These are phyloP conservation scores for Mormyrus lacerda DNA, from an alignment of 2,113 vertebrate genomes.

Conservation along the genomic window DNA sequence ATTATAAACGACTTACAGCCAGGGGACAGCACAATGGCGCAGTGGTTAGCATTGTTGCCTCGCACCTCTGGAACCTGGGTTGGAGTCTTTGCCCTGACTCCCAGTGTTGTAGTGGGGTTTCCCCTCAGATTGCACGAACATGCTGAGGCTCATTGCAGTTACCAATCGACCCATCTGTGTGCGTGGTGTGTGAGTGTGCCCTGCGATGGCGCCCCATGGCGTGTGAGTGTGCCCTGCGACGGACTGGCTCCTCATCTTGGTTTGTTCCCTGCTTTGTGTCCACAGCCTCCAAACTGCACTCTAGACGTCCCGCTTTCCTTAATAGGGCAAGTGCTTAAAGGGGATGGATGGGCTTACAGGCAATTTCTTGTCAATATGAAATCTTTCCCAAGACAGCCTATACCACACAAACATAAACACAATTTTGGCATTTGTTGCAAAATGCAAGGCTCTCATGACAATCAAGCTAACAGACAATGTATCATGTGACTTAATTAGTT, in stretches of 20 bases:
- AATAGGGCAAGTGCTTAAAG: not conserved
- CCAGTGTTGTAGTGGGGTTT: not conserved
- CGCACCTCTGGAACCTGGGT: not conserved
- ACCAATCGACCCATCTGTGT: no score
- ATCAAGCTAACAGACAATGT: not conserved
- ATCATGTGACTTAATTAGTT: not conserved
- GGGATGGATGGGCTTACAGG: not conserved
- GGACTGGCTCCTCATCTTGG: not conserved
- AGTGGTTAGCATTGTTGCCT: not conserved
- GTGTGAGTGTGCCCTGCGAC: not conserved
- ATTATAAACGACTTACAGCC: not conserved
- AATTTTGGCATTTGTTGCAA: not conserved
- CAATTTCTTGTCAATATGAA: not conserved
- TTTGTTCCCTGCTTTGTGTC: not conserved
- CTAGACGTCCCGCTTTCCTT: not conserved
- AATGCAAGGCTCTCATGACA: not conserved
- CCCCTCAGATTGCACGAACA: not conserved
- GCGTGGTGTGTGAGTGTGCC: no score
- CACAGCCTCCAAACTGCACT: no score
- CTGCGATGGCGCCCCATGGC: no score
- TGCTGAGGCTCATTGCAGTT: not conserved
- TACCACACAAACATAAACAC: not conserved
- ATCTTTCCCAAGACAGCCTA: not conserved
- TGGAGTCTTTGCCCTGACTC: not conserved
- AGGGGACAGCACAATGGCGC: not conserved